Evolutionary conservation across 1,140 invertebrate species (phyloP).

Genomic region (Stenopsyche tienmushanensis): DNA sequence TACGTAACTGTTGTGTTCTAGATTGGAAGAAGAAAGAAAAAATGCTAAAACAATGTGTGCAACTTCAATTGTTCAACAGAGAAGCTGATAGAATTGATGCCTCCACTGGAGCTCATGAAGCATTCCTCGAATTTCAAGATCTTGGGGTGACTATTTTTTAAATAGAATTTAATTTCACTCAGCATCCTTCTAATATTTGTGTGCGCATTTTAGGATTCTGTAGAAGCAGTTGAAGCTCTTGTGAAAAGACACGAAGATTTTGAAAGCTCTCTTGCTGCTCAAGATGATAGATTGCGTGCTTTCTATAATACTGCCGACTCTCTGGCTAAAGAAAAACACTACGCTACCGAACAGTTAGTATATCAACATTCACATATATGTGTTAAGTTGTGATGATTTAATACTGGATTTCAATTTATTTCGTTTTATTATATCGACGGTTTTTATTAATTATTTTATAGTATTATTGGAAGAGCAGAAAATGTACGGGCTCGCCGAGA

Average conservation of each 20-base stretch:
- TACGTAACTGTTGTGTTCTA: constrained; percentile 37
- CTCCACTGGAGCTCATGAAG: constrained; percentile 89
- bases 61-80: constrained; percentile 88
- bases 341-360: constrained; percentile 81
- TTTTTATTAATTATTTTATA: constrained; percentile 45
- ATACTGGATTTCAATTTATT: not conserved
- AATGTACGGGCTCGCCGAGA: constrained; percentile 74
- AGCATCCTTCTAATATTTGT: not conserved
- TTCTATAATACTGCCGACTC: constrained; percentile 87
- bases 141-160: constrained; percentile 69
- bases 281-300: constrained; percentile 87
- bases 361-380: too few species aligned
- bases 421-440: constrained; percentile 4
- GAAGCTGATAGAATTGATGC: constrained; percentile 98
- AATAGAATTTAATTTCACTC: too few species aligned
- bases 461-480: constrained; percentile 72
- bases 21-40: constrained; percentile 80
- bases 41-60: constrained; percentile 80
- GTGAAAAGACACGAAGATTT: constrained; percentile 94
- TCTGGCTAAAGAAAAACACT: constrained; percentile 81
- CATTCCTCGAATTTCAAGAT: constrained; percentile 87
- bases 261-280: constrained; percentile 87
- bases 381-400: too few species aligned
- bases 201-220: constrained; percentile 64
- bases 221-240: constrained; percentile 93